phyloP scores from a whole-genome alignment of 2,888 invertebrate genomes.

The Thelaira solivaga region DNA sequence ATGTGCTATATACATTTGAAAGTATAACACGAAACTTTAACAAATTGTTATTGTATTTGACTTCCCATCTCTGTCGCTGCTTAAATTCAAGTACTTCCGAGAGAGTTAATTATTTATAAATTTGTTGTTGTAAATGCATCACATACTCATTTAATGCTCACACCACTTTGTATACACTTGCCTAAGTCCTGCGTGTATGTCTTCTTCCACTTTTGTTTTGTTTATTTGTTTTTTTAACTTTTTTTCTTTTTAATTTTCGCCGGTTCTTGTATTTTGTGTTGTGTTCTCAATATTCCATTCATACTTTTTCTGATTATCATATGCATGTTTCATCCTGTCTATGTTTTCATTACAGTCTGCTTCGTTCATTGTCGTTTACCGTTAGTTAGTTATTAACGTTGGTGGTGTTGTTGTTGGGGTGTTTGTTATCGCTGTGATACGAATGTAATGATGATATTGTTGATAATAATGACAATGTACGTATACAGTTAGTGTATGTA shows the following conservation, averaged over 20 bases:
- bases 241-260: too few relatives aligned
- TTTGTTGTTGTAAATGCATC: background rate
- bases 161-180: slow-evolving; percentile 42
- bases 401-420: slow-evolving; percentile 3
- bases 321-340: slow-evolving; percentile 39
- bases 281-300: slow-evolving; percentile 15
- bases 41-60: background rate
- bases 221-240: background rate
- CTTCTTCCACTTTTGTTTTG: slow-evolving; percentile 33
- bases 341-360: slow-evolving; percentile 31
- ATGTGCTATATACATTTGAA: too few relatives aligned
- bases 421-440: slow-evolving; percentile 28
- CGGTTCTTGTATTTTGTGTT: slow-evolving; percentile 29
- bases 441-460: slow-evolving; percentile 31
- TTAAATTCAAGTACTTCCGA: slow-evolving; percentile 55
- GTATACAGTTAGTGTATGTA: background rate
- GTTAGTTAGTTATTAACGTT: background rate
- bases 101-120: slow-evolving; percentile 44
- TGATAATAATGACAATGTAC: background rate
- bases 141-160: slow-evolving; percentile 17
- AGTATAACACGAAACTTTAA: too few relatives aligned
- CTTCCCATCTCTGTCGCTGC: slow-evolving; percentile 2
- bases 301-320: slow-evolving; percentile 37
- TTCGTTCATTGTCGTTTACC: background rate
- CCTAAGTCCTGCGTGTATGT: slow-evolving; percentile 32